These are phyloP conservation scores for Cyaniris semiargus DNA, from an alignment of 2,888 invertebrate species.

Conservation along the genomic window DNA sequence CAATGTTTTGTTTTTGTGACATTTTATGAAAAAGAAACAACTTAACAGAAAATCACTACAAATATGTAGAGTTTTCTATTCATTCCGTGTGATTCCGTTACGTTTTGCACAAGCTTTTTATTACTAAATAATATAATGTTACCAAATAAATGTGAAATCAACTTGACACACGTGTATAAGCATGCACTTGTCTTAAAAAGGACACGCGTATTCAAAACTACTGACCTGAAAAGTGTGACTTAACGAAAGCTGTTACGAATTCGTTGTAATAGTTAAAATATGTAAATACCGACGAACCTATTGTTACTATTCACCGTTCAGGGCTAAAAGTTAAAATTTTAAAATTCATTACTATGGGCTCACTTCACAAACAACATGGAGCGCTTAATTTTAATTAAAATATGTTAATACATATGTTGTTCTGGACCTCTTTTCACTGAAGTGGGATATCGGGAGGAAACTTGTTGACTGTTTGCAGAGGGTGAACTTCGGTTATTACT, in stretches of 20 bases:
- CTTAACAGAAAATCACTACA: too few relatives aligned
- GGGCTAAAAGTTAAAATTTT: constrained; percentile 27
- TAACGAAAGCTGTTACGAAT: constrained; percentile 17
- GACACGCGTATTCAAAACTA: constrained; percentile 22
- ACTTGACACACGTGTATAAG: background rate
- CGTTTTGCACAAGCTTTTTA: too few relatives aligned
- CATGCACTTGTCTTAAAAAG: constrained; percentile 29
- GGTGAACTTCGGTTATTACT: constrained; percentile 1
- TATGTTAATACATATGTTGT: constrained; percentile 8
- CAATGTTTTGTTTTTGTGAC: too few relatives aligned
- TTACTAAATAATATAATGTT: too few relatives aligned
- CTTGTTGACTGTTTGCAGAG: background rate
- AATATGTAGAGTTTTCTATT: too few relatives aligned
- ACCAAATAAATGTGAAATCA: too few relatives aligned
- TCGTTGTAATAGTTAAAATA: constrained; percentile 21
- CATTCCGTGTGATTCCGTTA: too few relatives aligned
- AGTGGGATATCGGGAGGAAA: background rate
- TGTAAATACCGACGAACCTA: constrained; percentile 22
- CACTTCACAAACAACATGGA: background rate
- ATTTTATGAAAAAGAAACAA: too few relatives aligned
- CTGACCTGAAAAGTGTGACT: constrained; percentile 20
- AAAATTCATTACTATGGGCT: constrained; percentile 21
- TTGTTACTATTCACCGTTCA: constrained; percentile 27
- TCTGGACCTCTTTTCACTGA: background rate
- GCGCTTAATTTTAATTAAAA: background rate